Evolutionary conservation across 2,888 invertebrate genomes (phyloP).

Genomic region (Rhopalosiphum nymphaeae): DNA sequence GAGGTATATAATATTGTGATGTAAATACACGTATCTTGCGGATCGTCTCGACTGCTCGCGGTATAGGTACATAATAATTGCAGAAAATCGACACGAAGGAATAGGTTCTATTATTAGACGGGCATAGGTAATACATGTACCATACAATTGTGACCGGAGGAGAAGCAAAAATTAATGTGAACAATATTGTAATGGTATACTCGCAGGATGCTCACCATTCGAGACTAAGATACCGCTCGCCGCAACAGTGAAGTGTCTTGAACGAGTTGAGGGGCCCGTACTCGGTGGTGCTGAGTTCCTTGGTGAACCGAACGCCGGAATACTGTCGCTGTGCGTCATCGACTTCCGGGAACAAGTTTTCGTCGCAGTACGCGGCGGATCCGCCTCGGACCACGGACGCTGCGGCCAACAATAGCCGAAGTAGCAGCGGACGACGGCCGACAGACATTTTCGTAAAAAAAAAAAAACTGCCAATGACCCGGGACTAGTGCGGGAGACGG

Average conservation of each 20-base stretch:
- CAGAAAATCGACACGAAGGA: neutral
- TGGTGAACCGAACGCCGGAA: conserved; percentile 80
- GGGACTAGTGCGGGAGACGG: neutral
- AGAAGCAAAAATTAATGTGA: neutral
- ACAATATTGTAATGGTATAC: neutral
- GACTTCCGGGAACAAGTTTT: conserved; percentile 31
- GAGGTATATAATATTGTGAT: too few relatives aligned
- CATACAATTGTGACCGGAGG: too few relatives aligned
- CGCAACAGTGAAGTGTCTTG: conserved; percentile 84
- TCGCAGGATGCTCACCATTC: conserved; percentile 77
- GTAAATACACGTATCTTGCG: too few relatives aligned
- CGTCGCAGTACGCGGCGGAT: conserved; percentile 51
- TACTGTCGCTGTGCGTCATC: neutral
- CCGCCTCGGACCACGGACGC: neutral
- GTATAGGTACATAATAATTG: too few relatives aligned
- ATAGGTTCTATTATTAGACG: neutral
- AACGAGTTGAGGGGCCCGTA: conserved; percentile 79
- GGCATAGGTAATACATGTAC: too few relatives aligned
- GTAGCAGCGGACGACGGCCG: neutral
- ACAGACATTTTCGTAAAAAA: neutral
- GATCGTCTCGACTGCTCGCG: too few relatives aligned
- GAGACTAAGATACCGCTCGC: conserved; percentile 82
- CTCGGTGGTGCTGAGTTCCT: conserved; percentile 78
- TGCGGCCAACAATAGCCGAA: neutral
- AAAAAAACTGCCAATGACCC: neutral